Base-by-base conservation (phyloP, 64 coral and sea anemone species). In the Montipora cactus region DNA sequence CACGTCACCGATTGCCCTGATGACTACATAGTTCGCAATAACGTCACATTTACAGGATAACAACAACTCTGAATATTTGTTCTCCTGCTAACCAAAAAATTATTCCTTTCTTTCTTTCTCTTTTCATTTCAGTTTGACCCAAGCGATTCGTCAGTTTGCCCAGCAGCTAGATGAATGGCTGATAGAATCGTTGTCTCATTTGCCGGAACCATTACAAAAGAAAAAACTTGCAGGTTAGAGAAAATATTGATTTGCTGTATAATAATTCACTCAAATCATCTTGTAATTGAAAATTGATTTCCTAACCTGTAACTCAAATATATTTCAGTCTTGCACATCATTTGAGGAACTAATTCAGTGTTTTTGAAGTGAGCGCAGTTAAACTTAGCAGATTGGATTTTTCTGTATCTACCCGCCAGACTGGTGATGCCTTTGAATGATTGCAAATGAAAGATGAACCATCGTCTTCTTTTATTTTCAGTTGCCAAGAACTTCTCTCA, bases 81-180 rank as follows among this genome's bases (percentile, higher is more conserved):
- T 50, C 8, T 8, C 16, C 5, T 74, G 23, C 23, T 23, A 7
- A 74, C 5, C 7, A 12, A 14, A 12, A 53, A 83, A 37, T 37
- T 37, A 37, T 37, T 37, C 0, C 28, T 37, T 37, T 37, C 28
- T 2, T 62, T 83, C 20, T 46, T 12, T 19, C 10, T 70, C 77
- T 22, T 49, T 14, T 50, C 4, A 47, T 95, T 88, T 69, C 75
- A 99, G 98, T 79, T 89, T 99, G 44, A 99, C 98, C 28, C 98
- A 99, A 80, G 98, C 98, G n/a, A 99, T 99, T 45, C 92, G 98
- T 20, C 98, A 99, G 70, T 99, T 99, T 95, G 98, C 98, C 47
- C 96, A 94, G 44, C 92, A 99, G 76, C 92, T 99, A 14, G 89
- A 87, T 69, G 89, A 84, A 13, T 99, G 98, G 98, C 53, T 99